Evolutionary conservation across 1,140 invertebrate genomes (phyloP), one percentile per base, ranked within the genome.

Genomic region (Aphelinus certus): DNA sequence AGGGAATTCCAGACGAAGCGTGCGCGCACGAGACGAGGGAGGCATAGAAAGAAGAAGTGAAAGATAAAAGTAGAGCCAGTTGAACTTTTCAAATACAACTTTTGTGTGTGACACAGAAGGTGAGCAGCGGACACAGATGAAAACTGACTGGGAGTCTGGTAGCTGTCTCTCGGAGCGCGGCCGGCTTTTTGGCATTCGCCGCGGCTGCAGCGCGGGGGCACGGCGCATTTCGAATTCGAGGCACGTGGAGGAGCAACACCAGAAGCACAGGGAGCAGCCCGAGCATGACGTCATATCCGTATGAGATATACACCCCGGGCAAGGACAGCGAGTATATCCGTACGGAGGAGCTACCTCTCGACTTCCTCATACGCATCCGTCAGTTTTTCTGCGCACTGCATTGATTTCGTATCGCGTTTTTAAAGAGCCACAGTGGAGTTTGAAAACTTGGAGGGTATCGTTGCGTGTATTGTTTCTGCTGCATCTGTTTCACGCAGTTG

Each of bases 351-450:
- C 26, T 26, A 26, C 26, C 26, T 26, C 26, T 26, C 26, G 26
- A 26, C 26, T 26, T 26, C 57, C 26, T 2, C 2, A 2, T n/a
- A 7, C 7, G 9, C 6, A 60, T 26, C 3, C 5, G 6, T 60
- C 45, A 60, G 1, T 2, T 43, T 45, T 26, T 6, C 45, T 60
- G 55, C 49, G 3, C 72, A 49, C 62, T 58, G 78, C 81, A 83
- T 84, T 81, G 82, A 83, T 83, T 83, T 82, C 79, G 80, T 80
- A 81, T 84, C 77, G 69, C 55, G 76, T 81, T 79, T 26, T 26
- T 26, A 26, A 26, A 26, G 26, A 26, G 26, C 73, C 73, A 58
- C 76, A 76, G 71, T 62, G 78, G 81, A 83, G 81, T 81, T 79
- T 77, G 79, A 78, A 79, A 83, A 82, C 80, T 83, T 80, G 79